Percentiles rank a stretch among this genome's conserved stretches.
Evolutionary conservation across 2,113 vertebrate genomes (phyloP).

Genomic region (Lasiurus cinereus): DNA sequence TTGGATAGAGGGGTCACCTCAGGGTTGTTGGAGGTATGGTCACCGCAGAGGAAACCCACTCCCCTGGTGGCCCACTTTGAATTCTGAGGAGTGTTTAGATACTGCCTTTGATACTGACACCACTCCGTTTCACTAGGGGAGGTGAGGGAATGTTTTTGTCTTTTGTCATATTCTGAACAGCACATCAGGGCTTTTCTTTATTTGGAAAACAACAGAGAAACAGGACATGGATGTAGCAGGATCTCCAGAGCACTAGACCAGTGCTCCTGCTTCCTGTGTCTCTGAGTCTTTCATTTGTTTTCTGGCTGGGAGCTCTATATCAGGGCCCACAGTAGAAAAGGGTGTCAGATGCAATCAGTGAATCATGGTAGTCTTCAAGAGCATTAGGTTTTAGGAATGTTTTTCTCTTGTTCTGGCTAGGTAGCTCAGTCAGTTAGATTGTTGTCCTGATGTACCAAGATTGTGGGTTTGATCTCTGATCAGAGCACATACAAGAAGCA

Average conservation of each 20-base stretch:
- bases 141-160: not conserved
- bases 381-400: not conserved
- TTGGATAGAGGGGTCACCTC: not conserved
- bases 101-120: constrained; percentile 49
- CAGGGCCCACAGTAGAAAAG: not conserved
- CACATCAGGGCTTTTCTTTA: constrained; percentile 36
- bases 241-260: not conserved
- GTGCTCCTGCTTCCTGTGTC: not conserved
- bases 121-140: constrained; percentile 25
- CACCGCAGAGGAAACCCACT: not conserved
- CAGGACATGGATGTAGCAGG: not conserved
- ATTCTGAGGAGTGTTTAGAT: constrained; percentile 40
- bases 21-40: not conserved
- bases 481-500: not conserved
- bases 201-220: constrained; percentile 38
- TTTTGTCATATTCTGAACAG: constrained; percentile 41
- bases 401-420: not conserved
- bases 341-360: not conserved
- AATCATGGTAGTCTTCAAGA: not conserved
- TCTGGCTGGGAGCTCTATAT: not conserved
- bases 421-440: not conserved
- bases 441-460: not conserved
- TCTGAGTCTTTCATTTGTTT: not conserved
- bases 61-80: not conserved
- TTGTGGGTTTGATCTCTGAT: not conserved